These are phyloP conservation scores for Tenualosa ilisha DNA, from an alignment of 2,797 vertebrate genomes.

Conservation along the genomic window DNA sequence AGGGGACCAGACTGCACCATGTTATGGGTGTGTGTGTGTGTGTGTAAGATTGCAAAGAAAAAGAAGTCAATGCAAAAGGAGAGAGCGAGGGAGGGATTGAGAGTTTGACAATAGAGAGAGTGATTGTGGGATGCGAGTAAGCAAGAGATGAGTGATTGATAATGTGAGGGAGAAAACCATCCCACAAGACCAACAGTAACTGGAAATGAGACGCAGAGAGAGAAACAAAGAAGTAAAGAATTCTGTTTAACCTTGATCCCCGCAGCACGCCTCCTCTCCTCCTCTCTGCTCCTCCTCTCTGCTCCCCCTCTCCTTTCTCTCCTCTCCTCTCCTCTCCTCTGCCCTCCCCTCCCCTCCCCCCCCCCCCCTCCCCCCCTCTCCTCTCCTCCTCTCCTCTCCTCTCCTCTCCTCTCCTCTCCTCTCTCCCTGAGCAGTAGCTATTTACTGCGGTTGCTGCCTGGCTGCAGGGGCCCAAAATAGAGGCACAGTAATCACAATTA, in stretches of 20 bases:
- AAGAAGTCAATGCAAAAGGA: too few relatives aligned
- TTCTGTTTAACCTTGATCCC: slow-evolving; percentile 35
- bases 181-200: not conserved
- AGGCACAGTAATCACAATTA: slow-evolving; percentile 63
- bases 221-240: not conserved
- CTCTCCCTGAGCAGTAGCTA: slow-evolving; percentile 43
- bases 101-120: not conserved
- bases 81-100: not conserved
- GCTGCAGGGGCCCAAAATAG: slow-evolving; percentile 55
- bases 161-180: not conserved
- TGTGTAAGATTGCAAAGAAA: not conserved
- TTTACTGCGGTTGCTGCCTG: slow-evolving; percentile 50
- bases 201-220: not conserved
- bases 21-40: not conserved
- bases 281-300: not conserved
- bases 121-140: not conserved
- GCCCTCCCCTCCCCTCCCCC: not conserved
- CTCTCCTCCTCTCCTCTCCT: not conserved
- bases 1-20: not conserved
- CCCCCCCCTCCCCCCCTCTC: not conserved
- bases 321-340: not conserved
- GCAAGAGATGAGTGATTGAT: not conserved
- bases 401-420: not conserved
- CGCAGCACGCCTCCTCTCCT: not conserved
- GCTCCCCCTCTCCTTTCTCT: not conserved